Conservation (phyloP, 2,888 invertebrate species). For the Toxonevra muliebris region DNA sequence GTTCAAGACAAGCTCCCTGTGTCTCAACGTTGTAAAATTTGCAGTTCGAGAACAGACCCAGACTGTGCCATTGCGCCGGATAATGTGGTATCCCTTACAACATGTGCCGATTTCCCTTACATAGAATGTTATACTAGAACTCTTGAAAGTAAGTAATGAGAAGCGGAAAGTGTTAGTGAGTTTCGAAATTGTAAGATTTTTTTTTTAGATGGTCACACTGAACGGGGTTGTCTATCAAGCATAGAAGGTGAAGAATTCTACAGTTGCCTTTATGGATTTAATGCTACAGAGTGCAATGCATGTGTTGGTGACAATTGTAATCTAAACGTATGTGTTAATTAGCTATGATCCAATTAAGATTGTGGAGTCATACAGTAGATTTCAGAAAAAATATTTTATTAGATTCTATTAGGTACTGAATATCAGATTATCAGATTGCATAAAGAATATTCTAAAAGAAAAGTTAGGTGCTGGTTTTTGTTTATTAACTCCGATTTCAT, state of each 20-base stretch:
- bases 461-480: neutral
- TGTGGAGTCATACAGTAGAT: neutral
- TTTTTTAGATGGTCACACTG: conserved; percentile 52
- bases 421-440: too few relatives aligned
- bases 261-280: conserved; percentile 43
- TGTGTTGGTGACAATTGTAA: conserved; percentile 53
- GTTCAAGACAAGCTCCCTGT: conserved; percentile 43
- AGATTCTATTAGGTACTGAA: neutral
- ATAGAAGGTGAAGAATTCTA: conserved; percentile 48
- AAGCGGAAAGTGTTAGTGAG: neutral
- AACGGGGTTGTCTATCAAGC: conserved; percentile 53
- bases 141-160: conserved; percentile 38
- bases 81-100: conserved; percentile 27
- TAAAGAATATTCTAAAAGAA: too few relatives aligned
- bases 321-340: conserved; percentile 40
- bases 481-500: neutral
- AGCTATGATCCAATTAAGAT: too few relatives aligned
- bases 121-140: conserved; percentile 54
- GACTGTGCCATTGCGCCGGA: conserved; percentile 50
- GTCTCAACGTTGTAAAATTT: conserved; percentile 45
- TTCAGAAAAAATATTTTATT: neutral
- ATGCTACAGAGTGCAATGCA: conserved; percentile 44
- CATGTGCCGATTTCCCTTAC: conserved; percentile 43
- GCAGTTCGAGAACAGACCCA: conserved; percentile 51
- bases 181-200: neutral